phyloP scores from a whole-genome alignment of 1,140 invertebrate genomes.

The Drosophila ogumai region DNA sequence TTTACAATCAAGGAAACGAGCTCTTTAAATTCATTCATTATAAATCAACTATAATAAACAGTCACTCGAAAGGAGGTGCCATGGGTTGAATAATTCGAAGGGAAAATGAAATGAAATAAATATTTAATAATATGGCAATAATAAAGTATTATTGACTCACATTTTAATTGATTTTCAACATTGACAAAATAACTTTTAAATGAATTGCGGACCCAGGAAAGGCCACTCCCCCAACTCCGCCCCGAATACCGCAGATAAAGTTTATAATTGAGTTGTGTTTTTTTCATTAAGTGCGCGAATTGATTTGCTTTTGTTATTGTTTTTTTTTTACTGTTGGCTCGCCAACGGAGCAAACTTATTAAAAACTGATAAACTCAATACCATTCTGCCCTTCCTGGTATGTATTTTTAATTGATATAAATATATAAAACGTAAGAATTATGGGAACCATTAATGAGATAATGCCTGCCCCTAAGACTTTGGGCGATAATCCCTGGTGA shows the following conservation, averaged over 20 bases:
- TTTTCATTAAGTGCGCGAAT: constrained; percentile 80
- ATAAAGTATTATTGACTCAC: constrained; percentile 75
- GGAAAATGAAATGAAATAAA: constrained; percentile 24
- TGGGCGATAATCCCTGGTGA: constrained; percentile 39
- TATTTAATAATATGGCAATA: constrained; percentile 55
- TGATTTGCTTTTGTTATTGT: constrained; percentile 64
- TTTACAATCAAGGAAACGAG: neutral
- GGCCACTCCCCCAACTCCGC: constrained; percentile 12
- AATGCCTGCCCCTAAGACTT: neutral
- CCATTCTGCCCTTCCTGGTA: constrained; percentile 1
- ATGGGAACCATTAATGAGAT: constrained; percentile 38
- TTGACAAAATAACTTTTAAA: constrained; percentile 67
- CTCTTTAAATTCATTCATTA: constrained; percentile 47
- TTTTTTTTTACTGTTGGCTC: constrained; percentile 37
- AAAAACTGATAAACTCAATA: constrained; percentile 74
- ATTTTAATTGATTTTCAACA: constrained; percentile 76
- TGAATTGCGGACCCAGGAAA: constrained; percentile 26
- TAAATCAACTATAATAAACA: constrained; percentile 48
- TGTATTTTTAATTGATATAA: constrained; percentile 45
- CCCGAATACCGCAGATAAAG: constrained; percentile 55
- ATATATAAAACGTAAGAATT: constrained; percentile 42
- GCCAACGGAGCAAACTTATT: constrained; percentile 71
- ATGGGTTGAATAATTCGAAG: neutral
- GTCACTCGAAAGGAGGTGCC: neutral
- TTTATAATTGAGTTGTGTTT: constrained; percentile 82